Evolutionary conservation across 53 echinoderm and acorn worm species (phyloP).

Genomic region (Apostichopus leukothele): DNA sequence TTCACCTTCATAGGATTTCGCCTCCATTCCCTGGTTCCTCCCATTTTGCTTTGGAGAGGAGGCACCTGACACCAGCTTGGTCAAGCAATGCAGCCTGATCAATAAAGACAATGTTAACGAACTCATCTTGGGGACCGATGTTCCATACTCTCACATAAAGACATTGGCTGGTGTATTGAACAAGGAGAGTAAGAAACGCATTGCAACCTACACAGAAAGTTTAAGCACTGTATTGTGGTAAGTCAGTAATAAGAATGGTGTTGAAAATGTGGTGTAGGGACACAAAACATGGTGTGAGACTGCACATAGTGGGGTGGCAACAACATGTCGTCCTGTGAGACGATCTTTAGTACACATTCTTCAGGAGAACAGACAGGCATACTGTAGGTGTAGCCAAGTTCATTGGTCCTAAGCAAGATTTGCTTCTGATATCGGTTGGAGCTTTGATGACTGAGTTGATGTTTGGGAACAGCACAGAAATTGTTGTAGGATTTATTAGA

Average conservation of each 20-base stretch:
- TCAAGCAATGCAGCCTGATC: conserved; percentile 56
- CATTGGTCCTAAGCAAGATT: no score
- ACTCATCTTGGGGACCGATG: conserved; percentile 55
- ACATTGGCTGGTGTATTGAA: conserved; percentile 47
- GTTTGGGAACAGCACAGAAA: no score
- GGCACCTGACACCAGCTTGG: conserved; percentile 69
- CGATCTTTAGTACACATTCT: no score
- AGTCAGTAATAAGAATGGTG: neutral
- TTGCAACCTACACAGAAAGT: conserved; percentile 70
- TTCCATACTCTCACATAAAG: conserved; percentile 86
- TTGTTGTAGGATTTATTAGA: no score
- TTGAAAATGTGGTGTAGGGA: neutral
- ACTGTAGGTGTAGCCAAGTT: no score
- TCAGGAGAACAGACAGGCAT: no score
- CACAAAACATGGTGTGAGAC: neutral
- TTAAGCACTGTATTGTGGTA: conserved; percentile 85
- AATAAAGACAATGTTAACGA: conserved; percentile 73
- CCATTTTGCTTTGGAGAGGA: conserved; percentile 78
- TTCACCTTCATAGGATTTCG: conserved; percentile 67
- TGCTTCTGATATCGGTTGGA: no score
- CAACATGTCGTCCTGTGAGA: no score
- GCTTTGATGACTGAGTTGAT: no score
- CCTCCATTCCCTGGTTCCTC: conserved; percentile 76
- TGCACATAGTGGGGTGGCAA: no score
- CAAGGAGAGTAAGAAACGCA: conserved; percentile 68